Base-by-base conservation (phyloP, 2,113 vertebrate species). In the Numenius arquata region DNA sequence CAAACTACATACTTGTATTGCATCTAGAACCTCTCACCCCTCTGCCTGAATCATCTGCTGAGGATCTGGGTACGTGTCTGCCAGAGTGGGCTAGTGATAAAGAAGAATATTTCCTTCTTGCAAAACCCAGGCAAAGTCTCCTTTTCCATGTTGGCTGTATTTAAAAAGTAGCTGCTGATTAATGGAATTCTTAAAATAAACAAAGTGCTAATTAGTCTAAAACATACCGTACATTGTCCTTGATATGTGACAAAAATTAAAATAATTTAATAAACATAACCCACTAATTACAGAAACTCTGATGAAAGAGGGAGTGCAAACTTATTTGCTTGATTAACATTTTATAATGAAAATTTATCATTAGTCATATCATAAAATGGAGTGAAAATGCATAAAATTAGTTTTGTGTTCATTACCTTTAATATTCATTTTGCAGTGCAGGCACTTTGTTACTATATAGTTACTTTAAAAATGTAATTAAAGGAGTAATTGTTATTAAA, bases 211-310 rank as follows among this genome's bases (percentile, higher is more conserved):
- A 97, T 95, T 92, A 97, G 36, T 84, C 34, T 67, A 93, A 92
- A 74, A 83, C 84, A 68, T 94, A 96, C 41, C 55, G 21, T 16
- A 94, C 52, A 83, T 53, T 89, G 38, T 73, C 95, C 91, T 95
- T 79, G 47, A 56, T 77, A 75, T 91, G 45, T 92, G 74, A 94
- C 85, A 91, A 73, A 92, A 90, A 75, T 82, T 94, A 65, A 91
- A 83, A 97, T 89, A 85, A 86, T 96, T 89, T 95, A 65, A 88
- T 43, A 88, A 97, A 88, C 25, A 96, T 53, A 95, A 94, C 72
- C 72, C 34, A 41, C 62, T 95, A 94, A 96, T 93, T 91, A 94
- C 82, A 90, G 48, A 61, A 96, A 75, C 32, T 53, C 45, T 65
- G 74, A 89, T 88, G 65, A 95, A 94, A 95, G 55, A 79, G 5